Evolutionary conservation across 2,113 vertebrate genomes (phyloP).

Genomic region (Meriones unguiculatus): DNA sequence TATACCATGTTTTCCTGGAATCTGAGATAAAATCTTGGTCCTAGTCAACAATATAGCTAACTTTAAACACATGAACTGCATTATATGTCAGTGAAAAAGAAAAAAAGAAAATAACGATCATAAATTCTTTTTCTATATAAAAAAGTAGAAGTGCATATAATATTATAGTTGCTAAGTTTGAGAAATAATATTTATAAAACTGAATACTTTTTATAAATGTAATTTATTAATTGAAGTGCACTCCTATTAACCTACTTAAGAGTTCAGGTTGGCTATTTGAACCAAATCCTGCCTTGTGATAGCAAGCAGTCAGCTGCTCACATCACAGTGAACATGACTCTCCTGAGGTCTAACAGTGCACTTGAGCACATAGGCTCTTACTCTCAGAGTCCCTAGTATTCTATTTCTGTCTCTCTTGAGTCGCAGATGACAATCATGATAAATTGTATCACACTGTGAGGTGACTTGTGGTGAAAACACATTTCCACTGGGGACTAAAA

Average conservation of each 20-base stretch:
- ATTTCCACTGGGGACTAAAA: slow-evolving; percentile 39
- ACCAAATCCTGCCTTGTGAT: not conserved
- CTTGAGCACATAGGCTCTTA: not conserved
- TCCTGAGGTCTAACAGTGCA: not conserved
- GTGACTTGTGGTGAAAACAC: slow-evolving; percentile 57
- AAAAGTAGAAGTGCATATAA: not conserved
- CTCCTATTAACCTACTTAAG: not conserved
- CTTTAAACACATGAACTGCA: not conserved
- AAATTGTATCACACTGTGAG: slow-evolving; percentile 55
- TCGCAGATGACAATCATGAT: slow-evolving; percentile 66
- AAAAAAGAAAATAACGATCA: not conserved
- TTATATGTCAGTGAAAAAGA: slow-evolving; percentile 9
- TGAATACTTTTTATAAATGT: not conserved
- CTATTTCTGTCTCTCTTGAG: slow-evolving; percentile 68
- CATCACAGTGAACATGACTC: not conserved
- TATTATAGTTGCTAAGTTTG: not conserved
- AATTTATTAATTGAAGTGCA: not conserved
- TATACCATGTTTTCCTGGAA: not conserved
- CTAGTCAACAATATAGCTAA: slow-evolving; percentile 24
- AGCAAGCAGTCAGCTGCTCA: not conserved
- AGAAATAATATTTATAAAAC: not conserved
- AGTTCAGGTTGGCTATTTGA: not conserved
- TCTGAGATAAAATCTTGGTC: slow-evolving; percentile 41
- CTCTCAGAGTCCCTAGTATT: not conserved
- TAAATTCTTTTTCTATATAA: not conserved